Base-by-base conservation (phyloP, 2,113 vertebrate genomes). In the Pogona vitticeps region DNA sequence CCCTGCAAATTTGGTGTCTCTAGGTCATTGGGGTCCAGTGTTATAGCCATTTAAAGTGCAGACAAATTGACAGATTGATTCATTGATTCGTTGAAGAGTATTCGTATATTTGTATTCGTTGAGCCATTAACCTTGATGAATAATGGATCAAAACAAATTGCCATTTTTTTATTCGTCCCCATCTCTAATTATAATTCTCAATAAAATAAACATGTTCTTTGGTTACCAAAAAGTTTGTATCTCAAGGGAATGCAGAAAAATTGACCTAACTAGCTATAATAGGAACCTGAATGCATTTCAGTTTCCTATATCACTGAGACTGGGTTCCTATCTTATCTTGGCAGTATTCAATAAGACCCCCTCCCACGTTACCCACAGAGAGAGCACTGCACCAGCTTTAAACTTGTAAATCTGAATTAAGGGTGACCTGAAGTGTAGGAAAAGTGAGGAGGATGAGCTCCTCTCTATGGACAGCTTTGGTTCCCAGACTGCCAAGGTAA, bases 201-300 rank as follows among this genome's bases (percentile, higher is more conserved):
- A 86, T 90, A 78, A 92, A 94, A 80, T 88, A 96, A 95, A 94
- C 89, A 84, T 91, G 71, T 94, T 96, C 96, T 97, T 97, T 96
- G 96, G 96, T 96, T 95, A 88, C 38, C 91, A 91, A 86, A 91
- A 90, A 87, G 71, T 89, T 93, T 85, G 87, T 91, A 92, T 89
- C 90, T 88, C 85, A 42, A 92, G 91, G 84, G 88, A 95, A 89
- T 56, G 90, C 78, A 81, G 80, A 82, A 77, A 94, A 86, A 86
- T 73, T 33, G 0, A 6, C 78, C 72, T 12, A 91, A 85, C 63
- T 76, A 82, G 80, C 79, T 56, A 63, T 58, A 73, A 89, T 6
- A 26, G 79, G 61, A 88, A 76, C 3, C 71, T 56, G 23, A 84
- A 76, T 90, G 20, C 42, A 0, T 88, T 65, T 83, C 71, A 71